A percentile compares a stretch with the other conserved stretches of the same genome.
Evolutionary conservation across 1,140 invertebrate species (phyloP).

Genomic region (Sitobion miscanthi): DNA sequence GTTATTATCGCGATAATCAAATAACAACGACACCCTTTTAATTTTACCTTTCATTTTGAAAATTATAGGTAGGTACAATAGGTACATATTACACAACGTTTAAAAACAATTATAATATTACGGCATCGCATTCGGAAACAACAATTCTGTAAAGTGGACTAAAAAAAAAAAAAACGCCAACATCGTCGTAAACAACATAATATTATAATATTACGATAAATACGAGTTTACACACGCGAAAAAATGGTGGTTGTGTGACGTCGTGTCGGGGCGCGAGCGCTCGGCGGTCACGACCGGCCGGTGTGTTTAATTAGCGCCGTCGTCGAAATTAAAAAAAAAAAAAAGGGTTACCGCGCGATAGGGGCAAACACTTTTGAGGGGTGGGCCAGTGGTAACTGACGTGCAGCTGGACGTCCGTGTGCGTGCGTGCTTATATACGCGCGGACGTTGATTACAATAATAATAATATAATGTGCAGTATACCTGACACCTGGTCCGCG

Average conservation of each 20-base stretch:
- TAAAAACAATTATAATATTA: background rate
- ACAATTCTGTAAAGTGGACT: background rate
- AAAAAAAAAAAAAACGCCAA: background rate
- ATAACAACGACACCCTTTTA: background rate
- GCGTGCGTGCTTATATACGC: background rate
- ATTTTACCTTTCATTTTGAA: background rate
- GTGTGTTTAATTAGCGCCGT: constrained; percentile 8
- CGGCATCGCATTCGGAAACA: background rate
- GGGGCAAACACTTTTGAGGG: background rate
- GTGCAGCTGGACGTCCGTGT: constrained; percentile 4
- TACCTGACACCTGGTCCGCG: constrained; percentile 26
- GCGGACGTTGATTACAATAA: background rate
- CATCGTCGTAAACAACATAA: background rate
- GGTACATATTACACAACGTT: background rate
- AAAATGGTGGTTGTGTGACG: background rate
- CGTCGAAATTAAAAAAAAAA: background rate
- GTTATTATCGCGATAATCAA: background rate
- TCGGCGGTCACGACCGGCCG: background rate
- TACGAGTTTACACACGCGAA: background rate
- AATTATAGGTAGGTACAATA: background rate
- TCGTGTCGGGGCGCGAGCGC: background rate
- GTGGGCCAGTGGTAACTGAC: background rate
- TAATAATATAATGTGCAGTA: background rate
- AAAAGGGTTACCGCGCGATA: background rate
- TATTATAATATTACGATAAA: background rate